Evolutionary conservation across 1,140 invertebrate species (phyloP), one percentile per base, ranked within the genome.

Genomic region (Neocloeon triangulifer): DNA sequence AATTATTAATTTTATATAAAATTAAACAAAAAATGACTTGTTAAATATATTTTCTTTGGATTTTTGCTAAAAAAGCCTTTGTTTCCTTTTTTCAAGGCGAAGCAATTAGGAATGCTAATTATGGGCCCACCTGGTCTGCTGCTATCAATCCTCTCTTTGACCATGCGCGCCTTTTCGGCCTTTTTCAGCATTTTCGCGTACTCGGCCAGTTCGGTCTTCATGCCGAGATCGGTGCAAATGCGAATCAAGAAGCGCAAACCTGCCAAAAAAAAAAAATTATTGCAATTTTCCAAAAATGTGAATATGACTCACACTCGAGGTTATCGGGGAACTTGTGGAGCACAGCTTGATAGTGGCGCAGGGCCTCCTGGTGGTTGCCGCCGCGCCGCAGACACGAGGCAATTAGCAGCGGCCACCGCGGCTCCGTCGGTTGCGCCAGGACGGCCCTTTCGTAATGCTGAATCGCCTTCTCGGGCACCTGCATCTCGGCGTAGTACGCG

Each of bases 381-480:
- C 68, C 75, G 41, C 77, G 61, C 33, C 79, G 57, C 42, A 84
- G 66, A 53, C 80, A 85, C 19, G 75, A 73, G 14, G 81, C 85
- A 18, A 85, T 73, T 48, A 82, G 68, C 38, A 89, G 56, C 45
- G 75, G 67, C 71, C 84, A 82, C 48, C 79, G 76, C 0, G 78
- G 70, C 47, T 86, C 68, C 40, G 69, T 69, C 1, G 84, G 84
- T 53, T 86, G 75, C 42, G 88, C 69, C n/a, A 84, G 57, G 5
- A 80, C 68, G 0, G 86, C 85, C 47, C 73, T 69, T 51, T 89
- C 75, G 50, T 91, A 91, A 51, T 81, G 91, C 15, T 59, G 59
- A 23, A 91, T 63, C 4, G 88, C 84, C 55, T 88, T 88, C 49
- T 94, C 88, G 23, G 78, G 69, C 44, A 78, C 68, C 56, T 88